Conservation (phyloP, 2,888 invertebrate genomes). For the Podabrus alpinus region DNA sequence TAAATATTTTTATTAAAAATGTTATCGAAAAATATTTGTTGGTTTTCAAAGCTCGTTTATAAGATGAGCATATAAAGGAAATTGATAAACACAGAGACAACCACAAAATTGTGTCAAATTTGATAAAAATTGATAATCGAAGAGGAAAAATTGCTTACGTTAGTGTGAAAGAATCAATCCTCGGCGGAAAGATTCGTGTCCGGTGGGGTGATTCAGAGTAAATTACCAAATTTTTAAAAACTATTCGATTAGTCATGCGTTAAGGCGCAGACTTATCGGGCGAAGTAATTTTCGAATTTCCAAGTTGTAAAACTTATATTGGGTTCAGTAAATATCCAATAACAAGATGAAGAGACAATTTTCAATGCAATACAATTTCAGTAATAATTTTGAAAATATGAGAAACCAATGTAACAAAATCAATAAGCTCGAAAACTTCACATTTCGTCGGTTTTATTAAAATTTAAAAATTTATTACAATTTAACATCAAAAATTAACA, state of each 20-base stretch:
- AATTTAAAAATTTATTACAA: neutral
- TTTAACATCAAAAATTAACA: neutral
- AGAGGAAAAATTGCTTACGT: neutral
- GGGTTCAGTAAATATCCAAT: too few species aligned
- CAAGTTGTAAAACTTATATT: too few species aligned
- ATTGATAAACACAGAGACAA: neutral
- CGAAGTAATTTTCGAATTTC: too few species aligned
- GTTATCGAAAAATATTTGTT: neutral
- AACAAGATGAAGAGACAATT: too few species aligned
- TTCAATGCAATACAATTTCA: too few species aligned
- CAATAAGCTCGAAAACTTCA: neutral
- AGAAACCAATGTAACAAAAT: neutral
- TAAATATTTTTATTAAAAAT: neutral
- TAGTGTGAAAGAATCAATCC: neutral
- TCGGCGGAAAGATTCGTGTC: neutral
- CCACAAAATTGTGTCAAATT: neutral
- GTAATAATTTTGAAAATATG: too few species aligned
- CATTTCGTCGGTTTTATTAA: neutral
- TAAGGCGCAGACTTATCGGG: neutral
- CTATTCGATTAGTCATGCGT: neutral
- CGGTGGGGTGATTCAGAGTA: neutral
- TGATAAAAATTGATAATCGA: neutral
- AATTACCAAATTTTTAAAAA: neutral
- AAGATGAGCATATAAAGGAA: neutral
- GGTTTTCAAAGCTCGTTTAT: neutral